Evolutionary conservation across 2,888 invertebrate species (phyloP).

Genomic region (Drosophila fungiperda): DNA sequence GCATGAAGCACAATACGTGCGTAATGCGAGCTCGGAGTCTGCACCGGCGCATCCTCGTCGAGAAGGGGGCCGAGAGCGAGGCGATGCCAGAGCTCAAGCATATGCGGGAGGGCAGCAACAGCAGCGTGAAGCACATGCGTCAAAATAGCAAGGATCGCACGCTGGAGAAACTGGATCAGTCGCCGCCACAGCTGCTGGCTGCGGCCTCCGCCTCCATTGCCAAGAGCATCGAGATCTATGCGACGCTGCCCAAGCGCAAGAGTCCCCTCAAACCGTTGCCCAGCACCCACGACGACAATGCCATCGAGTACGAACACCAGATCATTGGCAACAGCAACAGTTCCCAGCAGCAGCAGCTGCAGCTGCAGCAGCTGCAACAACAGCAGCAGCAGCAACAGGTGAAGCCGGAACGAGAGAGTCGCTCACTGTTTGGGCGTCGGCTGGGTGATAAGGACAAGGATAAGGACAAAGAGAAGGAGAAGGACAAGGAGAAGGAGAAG

Average conservation of each 20-base stretch:
- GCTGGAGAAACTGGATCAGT: slow-evolving; percentile 66
- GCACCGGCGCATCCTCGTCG: slow-evolving; percentile 91
- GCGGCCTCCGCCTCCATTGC: slow-evolving; percentile 63
- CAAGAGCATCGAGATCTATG: slow-evolving; percentile 95
- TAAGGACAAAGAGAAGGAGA: slow-evolving; percentile 91
- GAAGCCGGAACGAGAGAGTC: slow-evolving; percentile 89
- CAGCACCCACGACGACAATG: slow-evolving; percentile 86
- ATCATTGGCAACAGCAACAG: slow-evolving; percentile 6
- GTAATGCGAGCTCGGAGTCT: slow-evolving; percentile 95
- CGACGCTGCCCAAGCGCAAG: slow-evolving; percentile 95
- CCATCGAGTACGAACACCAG: slow-evolving; percentile 88
- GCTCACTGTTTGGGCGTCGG: slow-evolving; percentile 89
- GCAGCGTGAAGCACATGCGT: slow-evolving; percentile 90
- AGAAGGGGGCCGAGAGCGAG: slow-evolving; percentile 87
- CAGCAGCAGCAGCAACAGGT: slow-evolving; percentile 1
- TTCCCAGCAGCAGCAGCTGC: neutral
- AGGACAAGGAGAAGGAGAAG: slow-evolving; percentile 91
- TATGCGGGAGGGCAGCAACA: slow-evolving; percentile 91
- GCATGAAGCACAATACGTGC: slow-evolving; percentile 97
- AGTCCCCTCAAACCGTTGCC: slow-evolving; percentile 87
- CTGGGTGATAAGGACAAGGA: slow-evolving; percentile 43
- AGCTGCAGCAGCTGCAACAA: slow-evolving; percentile 74
- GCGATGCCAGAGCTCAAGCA: slow-evolving; percentile 88
- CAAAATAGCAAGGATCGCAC: slow-evolving; percentile 90
- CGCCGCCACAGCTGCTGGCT: slow-evolving; percentile 6